A percentile compares a stretch with the other conserved stretches of the same genome.
These are phyloP conservation scores for Rhinichthys klamathensis DNA, from an alignment of 2,113 vertebrate species.

Conservation along the genomic window DNA sequence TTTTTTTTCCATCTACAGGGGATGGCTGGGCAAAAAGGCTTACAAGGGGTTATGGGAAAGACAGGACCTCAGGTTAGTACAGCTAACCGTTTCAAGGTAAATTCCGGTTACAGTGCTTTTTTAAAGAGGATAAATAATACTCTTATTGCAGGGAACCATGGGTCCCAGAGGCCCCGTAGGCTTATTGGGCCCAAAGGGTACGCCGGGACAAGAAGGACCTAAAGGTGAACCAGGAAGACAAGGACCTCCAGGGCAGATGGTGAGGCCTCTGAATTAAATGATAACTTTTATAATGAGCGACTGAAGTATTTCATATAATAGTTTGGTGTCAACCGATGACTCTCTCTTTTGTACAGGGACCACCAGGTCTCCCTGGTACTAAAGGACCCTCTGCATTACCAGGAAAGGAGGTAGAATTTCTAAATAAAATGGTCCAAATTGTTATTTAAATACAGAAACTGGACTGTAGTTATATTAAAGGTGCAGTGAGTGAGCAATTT, in stretches of 20 bases:
- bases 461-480: background rate
- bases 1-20: conserved; percentile 67
- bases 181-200: conserved; percentile 66
- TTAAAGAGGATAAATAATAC: background rate
- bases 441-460: background rate
- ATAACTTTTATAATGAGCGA: background rate
- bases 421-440: background rate
- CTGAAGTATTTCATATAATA: background rate
- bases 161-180: conserved; percentile 69
- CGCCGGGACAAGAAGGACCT: conserved; percentile 67
- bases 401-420: conserved; percentile 70
- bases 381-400: conserved; percentile 66
- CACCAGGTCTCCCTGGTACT: conserved; percentile 62
- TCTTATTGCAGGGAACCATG: conserved; percentile 60
- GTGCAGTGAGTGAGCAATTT: too few species aligned
- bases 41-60: conserved; percentile 74
- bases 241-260: conserved; percentile 72
- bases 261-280: conserved; percentile 50
- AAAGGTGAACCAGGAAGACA: conserved; percentile 71
- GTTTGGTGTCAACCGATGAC: background rate
- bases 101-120: conserved; percentile 7
- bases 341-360: conserved; percentile 68
- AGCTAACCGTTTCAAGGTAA: conserved; percentile 9
- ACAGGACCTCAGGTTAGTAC: conserved; percentile 70
- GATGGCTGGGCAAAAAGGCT: conserved; percentile 66